Evolutionary conservation across 64 coral and sea anemone species (phyloP).

Genomic region (Acropora yongei): DNA sequence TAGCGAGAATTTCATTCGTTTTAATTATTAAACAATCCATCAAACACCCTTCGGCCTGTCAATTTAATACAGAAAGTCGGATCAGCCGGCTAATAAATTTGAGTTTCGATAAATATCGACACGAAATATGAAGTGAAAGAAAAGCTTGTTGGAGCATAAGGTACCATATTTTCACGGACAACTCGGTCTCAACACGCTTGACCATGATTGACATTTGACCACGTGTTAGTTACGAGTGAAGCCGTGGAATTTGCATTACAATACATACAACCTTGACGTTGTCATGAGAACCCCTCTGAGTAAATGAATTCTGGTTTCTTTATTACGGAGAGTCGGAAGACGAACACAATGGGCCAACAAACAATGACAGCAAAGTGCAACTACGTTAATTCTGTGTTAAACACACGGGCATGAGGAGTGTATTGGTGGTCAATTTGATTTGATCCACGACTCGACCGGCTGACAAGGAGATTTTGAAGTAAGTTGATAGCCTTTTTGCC

Average conservation of each 20-base stretch:
- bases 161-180: background rate
- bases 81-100: no score
- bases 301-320: slow-evolving; percentile 20
- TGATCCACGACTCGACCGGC: background rate
- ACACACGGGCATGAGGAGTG: background rate
- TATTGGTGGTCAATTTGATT: background rate
- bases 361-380: background rate
- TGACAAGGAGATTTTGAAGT: background rate
- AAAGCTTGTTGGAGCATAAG: background rate
- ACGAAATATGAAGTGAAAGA: background rate
- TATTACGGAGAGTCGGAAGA: background rate
- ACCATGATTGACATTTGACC: slow-evolving; percentile 2
- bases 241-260: slow-evolving; percentile 9
- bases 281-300: background rate
- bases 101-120: no score
- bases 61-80: no score
- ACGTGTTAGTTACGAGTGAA: slow-evolving; percentile 11
- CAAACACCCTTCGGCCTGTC: no score
- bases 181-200: background rate
- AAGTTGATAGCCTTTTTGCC: background rate
- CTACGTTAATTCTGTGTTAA: slow-evolving; percentile 1
- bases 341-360: slow-evolving; percentile 11
- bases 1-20: no score
- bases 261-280: background rate
- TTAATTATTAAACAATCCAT: no score